Percentiles rank a stretch among this genome's conserved stretches.
These are phyloP conservation scores for Aphodius granarius DNA, from an alignment of 2,888 invertebrate genomes.

Conservation along the genomic window DNA sequence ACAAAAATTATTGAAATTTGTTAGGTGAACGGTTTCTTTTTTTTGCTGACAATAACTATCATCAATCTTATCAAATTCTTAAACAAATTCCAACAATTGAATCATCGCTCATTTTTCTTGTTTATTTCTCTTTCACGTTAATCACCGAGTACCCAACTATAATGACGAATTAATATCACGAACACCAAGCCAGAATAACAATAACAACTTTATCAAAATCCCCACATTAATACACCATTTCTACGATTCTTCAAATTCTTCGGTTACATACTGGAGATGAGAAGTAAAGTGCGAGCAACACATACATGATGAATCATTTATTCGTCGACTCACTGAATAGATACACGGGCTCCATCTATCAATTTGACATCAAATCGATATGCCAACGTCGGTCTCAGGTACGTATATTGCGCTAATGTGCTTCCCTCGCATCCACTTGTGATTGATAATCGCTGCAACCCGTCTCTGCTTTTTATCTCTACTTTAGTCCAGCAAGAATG, in stretches of 20 bases:
- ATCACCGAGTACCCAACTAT: too few species aligned
- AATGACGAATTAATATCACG: too few species aligned
- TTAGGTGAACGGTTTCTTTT: too few species aligned
- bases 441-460: neutral
- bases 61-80: too few species aligned
- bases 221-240: too few species aligned
- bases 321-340: neutral
- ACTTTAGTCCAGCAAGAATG: neutral
- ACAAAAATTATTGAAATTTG: too few species aligned
- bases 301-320: neutral
- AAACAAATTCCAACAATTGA: too few species aligned
- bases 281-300: neutral
- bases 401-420: neutral
- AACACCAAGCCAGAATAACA: too few species aligned
- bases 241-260: neutral
- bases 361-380: neutral
- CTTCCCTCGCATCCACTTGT: neutral
- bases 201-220: too few species aligned
- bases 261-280: neutral
- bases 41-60: too few species aligned
- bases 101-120: too few species aligned
- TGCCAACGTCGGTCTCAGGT: neutral
- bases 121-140: too few species aligned
- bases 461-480: neutral
- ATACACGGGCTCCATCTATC: neutral